phyloP scores from a whole-genome alignment of 2,888 invertebrate species.

The Lapara coniferarum region DNA sequence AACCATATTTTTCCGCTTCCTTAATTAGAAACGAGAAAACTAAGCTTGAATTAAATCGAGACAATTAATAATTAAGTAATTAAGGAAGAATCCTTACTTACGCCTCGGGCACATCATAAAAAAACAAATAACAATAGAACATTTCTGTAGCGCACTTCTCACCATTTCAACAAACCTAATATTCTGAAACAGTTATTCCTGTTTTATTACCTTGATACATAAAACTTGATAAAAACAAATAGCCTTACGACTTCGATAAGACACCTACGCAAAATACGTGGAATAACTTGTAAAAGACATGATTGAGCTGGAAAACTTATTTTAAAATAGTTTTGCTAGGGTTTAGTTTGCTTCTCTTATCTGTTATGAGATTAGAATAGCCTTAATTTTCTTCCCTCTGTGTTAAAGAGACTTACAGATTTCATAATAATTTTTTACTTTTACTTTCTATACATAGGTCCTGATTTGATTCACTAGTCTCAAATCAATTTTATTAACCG shows the following conservation, averaged over 20 bases:
- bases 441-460: no score
- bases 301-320: neutral
- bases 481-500: no score
- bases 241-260: conserved; percentile 25
- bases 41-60: no score
- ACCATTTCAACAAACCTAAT: conserved; percentile 35
- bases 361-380: neutral
- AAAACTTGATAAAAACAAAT: conserved; percentile 25
- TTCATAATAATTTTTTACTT: no score
- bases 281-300: conserved; percentile 15
- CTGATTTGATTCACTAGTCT: no score
- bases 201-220: conserved; percentile 29
- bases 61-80: neutral
- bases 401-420: no score
- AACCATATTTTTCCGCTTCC: no score
- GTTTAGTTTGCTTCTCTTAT: neutral
- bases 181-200: conserved; percentile 29
- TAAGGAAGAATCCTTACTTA: conserved; percentile 28
- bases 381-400: neutral
- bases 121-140: conserved; percentile 36
- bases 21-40: no score
- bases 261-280: conserved; percentile 23
- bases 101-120: conserved; percentile 41
- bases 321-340: neutral
- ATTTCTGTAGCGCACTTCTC: conserved; percentile 31